Conservation (phyloP, 2,888 invertebrate species). For the Coecobrya sp. region DNA sequence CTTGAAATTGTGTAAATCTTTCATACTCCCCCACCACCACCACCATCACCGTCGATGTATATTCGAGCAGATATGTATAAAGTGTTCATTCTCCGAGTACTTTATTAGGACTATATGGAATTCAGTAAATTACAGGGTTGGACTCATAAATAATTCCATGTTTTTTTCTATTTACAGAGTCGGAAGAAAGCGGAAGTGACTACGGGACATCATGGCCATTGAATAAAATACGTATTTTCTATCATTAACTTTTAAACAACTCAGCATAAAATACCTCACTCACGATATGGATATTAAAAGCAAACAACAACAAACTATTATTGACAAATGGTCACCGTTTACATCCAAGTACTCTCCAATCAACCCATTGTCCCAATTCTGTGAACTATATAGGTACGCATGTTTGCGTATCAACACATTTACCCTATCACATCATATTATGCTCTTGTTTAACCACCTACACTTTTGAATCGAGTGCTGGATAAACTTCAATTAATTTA, state of each 20-base stretch:
- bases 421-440: background rate
- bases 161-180: constrained; percentile 86
- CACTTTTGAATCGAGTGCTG: background rate
- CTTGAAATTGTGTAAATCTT: constrained; percentile 58
- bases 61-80: background rate
- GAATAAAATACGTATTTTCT: constrained; percentile 43
- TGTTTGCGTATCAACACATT: background rate
- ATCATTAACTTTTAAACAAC: constrained; percentile 21
- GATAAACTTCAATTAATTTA: background rate
- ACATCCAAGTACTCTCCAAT: background rate
- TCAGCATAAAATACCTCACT: constrained; percentile 20
- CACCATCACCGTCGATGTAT: constrained; percentile 40
- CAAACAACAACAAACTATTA: constrained; percentile 28
- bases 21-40: constrained; percentile 72
- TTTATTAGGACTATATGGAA: constrained; percentile 56
- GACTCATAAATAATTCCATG: constrained; percentile 70
- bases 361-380: background rate
- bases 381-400: background rate
- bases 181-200: constrained; percentile 87
- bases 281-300: constrained; percentile 29
- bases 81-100: background rate
- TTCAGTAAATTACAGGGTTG: constrained; percentile 63
- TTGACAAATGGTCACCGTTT: constrained; percentile 27
- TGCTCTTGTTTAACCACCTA: too few relatives aligned
- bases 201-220: constrained; percentile 86